A percentile compares a stretch with the other conserved stretches of the same genome.
Evolutionary conservation across 2,797 vertebrate genomes (phyloP).

Genomic region (Sebastes oblongus): DNA sequence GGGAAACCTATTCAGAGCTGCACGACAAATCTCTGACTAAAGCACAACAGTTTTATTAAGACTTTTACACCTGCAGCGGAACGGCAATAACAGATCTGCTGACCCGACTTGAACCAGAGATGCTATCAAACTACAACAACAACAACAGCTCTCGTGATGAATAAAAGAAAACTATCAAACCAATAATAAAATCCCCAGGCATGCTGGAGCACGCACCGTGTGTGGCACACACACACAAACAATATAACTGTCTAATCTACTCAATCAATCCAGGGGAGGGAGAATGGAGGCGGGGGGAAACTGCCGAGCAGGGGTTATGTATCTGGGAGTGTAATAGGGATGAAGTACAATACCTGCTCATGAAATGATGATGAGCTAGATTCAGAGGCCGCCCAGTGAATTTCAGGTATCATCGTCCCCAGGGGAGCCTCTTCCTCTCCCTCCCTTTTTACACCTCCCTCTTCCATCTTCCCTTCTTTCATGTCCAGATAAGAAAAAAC

Average conservation of each 20-base stretch:
- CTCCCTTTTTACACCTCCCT: constrained; percentile 40
- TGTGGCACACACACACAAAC: constrained; percentile 34
- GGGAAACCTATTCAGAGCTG: constrained; percentile 13
- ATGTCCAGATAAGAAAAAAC: constrained; percentile 77
- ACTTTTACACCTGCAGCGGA: constrained; percentile 55
- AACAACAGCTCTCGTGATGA: not conserved
- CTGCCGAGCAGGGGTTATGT: constrained; percentile 8
- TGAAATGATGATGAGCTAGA: constrained; percentile 63
- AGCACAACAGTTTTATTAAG: constrained; percentile 56
- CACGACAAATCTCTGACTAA: constrained; percentile 28
- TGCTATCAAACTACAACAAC: constrained; percentile 33
- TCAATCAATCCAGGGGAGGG: constrained; percentile 40
- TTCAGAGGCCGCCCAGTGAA: constrained; percentile 51
- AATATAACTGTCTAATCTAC: constrained; percentile 45
- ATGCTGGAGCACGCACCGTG: constrained; percentile 18
- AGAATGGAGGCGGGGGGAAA: not conserved
- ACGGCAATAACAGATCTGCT: constrained; percentile 56
- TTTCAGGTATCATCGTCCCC: constrained; percentile 66
- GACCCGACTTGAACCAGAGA: constrained; percentile 57
- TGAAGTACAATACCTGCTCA: constrained; percentile 53
- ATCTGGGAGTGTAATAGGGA: constrained; percentile 23
- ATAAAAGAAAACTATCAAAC: constrained; percentile 55
- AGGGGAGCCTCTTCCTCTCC: constrained; percentile 16
- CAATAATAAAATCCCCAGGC: constrained; percentile 52
- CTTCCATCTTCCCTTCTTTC: constrained; percentile 67